These are phyloP conservation scores for Spheniscus humboldti DNA, from an alignment of 2,797 vertebrate genomes.

Conservation along the genomic window DNA sequence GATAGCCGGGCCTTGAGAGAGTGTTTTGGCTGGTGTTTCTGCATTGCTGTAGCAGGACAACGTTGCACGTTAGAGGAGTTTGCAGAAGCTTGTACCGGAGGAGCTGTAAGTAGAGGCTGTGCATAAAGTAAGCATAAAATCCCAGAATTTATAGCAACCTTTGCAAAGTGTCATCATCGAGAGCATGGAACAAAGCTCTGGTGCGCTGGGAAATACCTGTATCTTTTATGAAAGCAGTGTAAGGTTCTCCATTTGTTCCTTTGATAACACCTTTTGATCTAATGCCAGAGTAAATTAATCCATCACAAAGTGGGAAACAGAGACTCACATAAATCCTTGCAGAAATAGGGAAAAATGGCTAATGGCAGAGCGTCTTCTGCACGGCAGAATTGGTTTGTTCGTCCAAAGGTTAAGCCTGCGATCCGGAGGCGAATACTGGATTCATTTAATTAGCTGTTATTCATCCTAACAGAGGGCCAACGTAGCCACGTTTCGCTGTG, in stretches of 20 bases:
- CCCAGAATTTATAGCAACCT: neutral
- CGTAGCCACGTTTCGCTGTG: rapidly evolving
- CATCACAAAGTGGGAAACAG: neutral
- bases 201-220: neutral
- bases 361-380: rapidly evolving
- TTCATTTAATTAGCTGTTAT: neutral
- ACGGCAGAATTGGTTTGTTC: neutral
- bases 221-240: neutral
- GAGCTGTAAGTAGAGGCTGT: neutral
- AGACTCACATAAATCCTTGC: neutral
- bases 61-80: neutral
- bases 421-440: neutral
- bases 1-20: neutral
- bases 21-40: neutral
- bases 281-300: neutral
- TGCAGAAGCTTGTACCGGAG: neutral
- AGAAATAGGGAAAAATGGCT: neutral
- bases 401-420: neutral
- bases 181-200: neutral
- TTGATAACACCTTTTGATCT: neutral
- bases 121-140: neutral
- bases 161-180: neutral
- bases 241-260: neutral
- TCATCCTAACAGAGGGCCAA: neutral
- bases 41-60: neutral